Base-by-base conservation (phyloP, 2,888 invertebrate species). In the Sarcophaga carnaria region DNA sequence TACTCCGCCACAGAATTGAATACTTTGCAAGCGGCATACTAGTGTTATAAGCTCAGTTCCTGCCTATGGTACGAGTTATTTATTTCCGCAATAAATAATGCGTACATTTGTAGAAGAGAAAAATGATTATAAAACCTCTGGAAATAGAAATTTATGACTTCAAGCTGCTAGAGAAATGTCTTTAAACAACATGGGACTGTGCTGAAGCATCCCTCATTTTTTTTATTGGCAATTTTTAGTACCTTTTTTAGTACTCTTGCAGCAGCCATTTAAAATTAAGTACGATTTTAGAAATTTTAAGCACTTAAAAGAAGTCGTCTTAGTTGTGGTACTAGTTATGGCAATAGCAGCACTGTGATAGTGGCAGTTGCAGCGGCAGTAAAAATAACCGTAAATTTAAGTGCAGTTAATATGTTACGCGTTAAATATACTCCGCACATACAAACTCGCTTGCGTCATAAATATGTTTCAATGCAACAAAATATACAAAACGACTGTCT, bases 331-430 rank as follows among this genome's bases (percentile, higher is more conserved):
- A 49, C 27, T n/a, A 71, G 8, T 59, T 17, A 27, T 27, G 69
- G 14, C 63, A 45, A 4, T 17, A 60, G 4, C n/a, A 0, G 4
- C 45, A 60, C 63, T 45, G 54, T 45, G 8, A 14, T 72, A 72
- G 72, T 60, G n/a, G 20, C 67, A 78, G 64, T 62, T 54, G 71
- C 12, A 64, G 77, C 59, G 66, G 49, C 67, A 72, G 59, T 45
- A 47, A 64, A 82, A 76, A 63, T 59, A 78, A 77, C 63, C 71
- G 76, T 67, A 76, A 59, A 67, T 76, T 80, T 76, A 62, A 77
- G 25, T 77, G 84, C 80, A 76, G 80, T 71, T 84, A 76, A 78
- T 69, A 70, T 66, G 49, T 54, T 66, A 62, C 47, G 66, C 71
- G n/a, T 22, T 11, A 10, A 62, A 17, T 67, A 45, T 67, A 45